Percentiles rank a stretch among this genome's conserved stretches.
Conservation (phyloP, 2,113 vertebrate species). For the Cnemophilus loriae region DNA sequence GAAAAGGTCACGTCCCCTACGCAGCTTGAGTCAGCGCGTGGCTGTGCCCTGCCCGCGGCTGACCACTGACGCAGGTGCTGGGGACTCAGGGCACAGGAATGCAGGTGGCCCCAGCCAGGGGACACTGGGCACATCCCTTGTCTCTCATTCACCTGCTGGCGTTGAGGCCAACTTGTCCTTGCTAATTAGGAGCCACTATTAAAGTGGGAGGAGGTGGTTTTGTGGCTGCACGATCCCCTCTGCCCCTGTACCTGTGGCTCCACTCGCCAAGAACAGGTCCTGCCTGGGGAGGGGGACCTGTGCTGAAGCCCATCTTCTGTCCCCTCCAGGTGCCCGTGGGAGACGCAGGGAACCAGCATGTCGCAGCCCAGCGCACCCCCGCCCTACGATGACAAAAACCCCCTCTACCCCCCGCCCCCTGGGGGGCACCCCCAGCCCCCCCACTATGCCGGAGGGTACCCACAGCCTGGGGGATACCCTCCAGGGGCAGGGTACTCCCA, state of each 20-base stretch:
- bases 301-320: neutral
- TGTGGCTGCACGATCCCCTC: neutral
- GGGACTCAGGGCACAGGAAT: slow-evolving; percentile 27
- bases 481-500: neutral
- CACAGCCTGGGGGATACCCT: slow-evolving; percentile 60
- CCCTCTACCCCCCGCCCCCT: slow-evolving; percentile 64
- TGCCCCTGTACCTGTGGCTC: neutral
- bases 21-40: neutral
- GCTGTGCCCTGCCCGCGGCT: neutral
- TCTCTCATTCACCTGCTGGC: neutral
- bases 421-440: slow-evolving; percentile 66
- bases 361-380: slow-evolving; percentile 84
- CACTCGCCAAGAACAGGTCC: fast-evolving
- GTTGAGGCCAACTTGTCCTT: neutral
- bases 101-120: neutral
- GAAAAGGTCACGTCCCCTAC: neutral
- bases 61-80: neutral
- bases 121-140: neutral
- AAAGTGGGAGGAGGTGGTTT: neutral
- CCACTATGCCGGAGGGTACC: slow-evolving; percentile 62
- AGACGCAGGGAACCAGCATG: slow-evolving; percentile 65
- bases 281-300: neutral
- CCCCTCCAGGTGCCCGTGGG: slow-evolving; percentile 40
- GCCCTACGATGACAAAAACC: slow-evolving; percentile 77
- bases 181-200: neutral